Base-by-base conservation (phyloP, 2,113 vertebrate genomes). In the Gopherus flavomarginatus region DNA sequence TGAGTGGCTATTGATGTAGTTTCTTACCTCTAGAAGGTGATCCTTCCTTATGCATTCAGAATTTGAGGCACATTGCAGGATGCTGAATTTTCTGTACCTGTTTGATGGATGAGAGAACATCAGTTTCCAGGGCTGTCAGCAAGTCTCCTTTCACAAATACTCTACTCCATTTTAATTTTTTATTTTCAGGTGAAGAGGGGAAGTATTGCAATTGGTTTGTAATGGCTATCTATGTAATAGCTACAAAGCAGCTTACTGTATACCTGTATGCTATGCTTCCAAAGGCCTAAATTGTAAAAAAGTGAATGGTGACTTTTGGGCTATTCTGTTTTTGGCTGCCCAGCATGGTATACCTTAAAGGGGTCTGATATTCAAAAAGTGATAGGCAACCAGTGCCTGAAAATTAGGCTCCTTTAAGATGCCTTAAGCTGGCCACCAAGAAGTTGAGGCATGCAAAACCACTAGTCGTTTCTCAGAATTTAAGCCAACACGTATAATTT, bases 361-460 rank as follows among this genome's bases (percentile, higher is more conserved):
- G 88, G 87, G 16, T 10, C 13, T 95, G 57, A 35, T 22, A 83
- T 88, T 13, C 83, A 27, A 50, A 90, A 90, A 17, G 38, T 22
- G 0, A 3, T 0, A 0, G 69, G 24, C 22, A 29, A 5, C 3
- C 11, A 47, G 11, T 47, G 24, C 24, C 75, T 78, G 75, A 47
- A 78, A 78, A 47, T 78, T 12, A 44, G 75, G 22, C 42, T 77
- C 12, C 22, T 78, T 78, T 78, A 44, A 27, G 44, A 38, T 72
- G n/a, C 19, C 65, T 82, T 11, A 92, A 16, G 16, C 17, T 57
- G 7, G 65, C 65, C n/a, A 72, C 65, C 65, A 72, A 22, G 65
- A 38, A 38, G n/a, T 22, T 72, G n/a, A 38, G 35, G 65, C 65
- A 38, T 1, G 8, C n/a, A 38, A 38, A 38, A 72, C 8, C 65